phyloP scores from a whole-genome alignment of 2,113 vertebrate genomes.

The Gymnorhina tibicen region DNA sequence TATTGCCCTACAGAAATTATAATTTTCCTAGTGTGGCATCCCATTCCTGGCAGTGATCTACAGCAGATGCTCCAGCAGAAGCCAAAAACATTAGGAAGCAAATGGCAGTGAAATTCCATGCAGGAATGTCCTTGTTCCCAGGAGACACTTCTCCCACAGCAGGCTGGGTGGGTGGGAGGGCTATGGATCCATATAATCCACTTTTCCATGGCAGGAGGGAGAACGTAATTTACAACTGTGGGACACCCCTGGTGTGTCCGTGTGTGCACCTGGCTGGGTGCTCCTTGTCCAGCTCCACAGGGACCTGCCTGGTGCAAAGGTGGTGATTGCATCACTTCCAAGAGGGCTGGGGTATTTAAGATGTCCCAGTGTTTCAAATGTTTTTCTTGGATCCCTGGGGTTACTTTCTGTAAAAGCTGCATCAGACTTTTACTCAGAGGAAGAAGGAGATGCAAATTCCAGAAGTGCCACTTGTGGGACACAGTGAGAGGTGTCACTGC shows the following conservation, averaged over 20 bases:
- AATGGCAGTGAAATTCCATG: neutral
- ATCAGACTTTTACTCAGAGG: neutral
- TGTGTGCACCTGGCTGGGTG: accelerated
- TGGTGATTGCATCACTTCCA: neutral
- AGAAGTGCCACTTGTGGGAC: neutral
- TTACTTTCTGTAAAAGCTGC: neutral
- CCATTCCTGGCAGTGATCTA: neutral
- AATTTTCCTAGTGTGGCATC: conserved; percentile 22
- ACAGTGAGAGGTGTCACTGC: neutral
- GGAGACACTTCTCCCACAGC: neutral
- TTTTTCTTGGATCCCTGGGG: neutral
- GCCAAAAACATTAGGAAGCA: neutral
- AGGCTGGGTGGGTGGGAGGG: neutral
- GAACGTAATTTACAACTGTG: neutral
- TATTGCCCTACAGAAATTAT: conserved; percentile 22
- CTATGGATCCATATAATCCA: neutral
- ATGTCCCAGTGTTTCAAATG: neutral
- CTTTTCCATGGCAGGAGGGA: neutral
- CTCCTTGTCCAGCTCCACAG: neutral
- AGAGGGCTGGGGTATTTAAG: neutral
- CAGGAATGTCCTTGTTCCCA: neutral
- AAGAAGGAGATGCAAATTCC: accelerated
- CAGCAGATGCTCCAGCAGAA: conserved; percentile 38
- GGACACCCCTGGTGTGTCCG: accelerated
- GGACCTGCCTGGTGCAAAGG: neutral